Percentiles rank a stretch among this genome's conserved stretches.
phyloP scores from a whole-genome alignment of 2,888 invertebrate genomes.

The Caenorhabditis afra region DNA sequence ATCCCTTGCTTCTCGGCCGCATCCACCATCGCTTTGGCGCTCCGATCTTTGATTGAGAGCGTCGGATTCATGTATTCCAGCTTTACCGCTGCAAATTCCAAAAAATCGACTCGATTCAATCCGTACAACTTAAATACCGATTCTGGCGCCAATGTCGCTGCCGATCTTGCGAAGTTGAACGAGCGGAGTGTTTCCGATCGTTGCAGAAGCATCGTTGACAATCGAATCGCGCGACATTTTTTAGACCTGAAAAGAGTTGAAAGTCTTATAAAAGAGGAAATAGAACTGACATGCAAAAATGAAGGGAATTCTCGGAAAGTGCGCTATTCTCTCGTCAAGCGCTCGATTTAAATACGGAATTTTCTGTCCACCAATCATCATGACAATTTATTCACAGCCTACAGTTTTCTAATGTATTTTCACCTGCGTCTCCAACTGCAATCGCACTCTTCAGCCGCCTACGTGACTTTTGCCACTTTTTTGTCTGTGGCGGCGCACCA shows the following conservation, averaged over 20 bases:
- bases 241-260: no score
- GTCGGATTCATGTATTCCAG: constrained; percentile 79
- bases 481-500: background rate
- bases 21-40: constrained; percentile 76
- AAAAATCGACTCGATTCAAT: no score
- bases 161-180: constrained; percentile 72
- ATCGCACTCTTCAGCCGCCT: constrained; percentile 1
- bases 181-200: constrained; percentile 76
- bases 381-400: constrained; percentile 2
- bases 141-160: constrained; percentile 70
- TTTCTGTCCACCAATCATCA: background rate
- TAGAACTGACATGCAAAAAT: no score
- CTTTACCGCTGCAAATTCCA: constrained; percentile 74
- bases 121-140: no score
- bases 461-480: constrained; percentile 8
- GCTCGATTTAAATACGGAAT: background rate
- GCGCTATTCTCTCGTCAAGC: no score
- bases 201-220: constrained; percentile 49
- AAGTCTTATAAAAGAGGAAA: no score
- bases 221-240: constrained; percentile 56
- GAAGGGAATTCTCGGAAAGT: no score
- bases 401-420: constrained; percentile 1
- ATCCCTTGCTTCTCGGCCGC: constrained; percentile 63
- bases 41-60: constrained; percentile 78
- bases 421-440: constrained; percentile 1